These are phyloP conservation scores for Oostethus manadensis DNA, from an alignment of 2,113 vertebrate genomes.

Conservation along the genomic window DNA sequence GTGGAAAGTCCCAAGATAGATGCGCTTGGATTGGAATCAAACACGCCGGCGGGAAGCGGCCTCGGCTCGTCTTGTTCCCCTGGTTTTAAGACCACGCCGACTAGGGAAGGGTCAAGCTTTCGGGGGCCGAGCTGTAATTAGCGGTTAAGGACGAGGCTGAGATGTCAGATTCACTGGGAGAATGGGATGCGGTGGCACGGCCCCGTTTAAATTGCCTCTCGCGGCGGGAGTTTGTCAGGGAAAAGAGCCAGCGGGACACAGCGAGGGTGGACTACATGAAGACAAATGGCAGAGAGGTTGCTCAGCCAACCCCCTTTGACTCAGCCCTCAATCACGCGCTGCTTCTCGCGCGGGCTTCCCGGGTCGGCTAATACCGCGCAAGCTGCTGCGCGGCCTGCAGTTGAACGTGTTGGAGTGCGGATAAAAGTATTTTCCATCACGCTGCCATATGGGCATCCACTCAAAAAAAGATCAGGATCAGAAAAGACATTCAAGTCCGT, in stretches of 20 bases:
- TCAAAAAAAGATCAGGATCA: conserved; percentile 20
- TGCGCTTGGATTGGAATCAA: conserved; percentile 31
- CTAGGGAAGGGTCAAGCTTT: conserved; percentile 51
- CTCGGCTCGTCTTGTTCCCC: conserved; percentile 37
- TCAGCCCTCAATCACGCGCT: background rate
- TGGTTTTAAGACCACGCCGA: conserved; percentile 37
- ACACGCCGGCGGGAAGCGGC: conserved; percentile 43
- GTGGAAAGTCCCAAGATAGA: conserved; percentile 46
- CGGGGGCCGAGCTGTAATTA: conserved; percentile 50
- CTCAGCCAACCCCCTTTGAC: conserved; percentile 42
- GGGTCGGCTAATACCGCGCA: background rate
- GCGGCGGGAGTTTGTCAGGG: no score
- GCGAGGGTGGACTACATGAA: conserved; percentile 35
- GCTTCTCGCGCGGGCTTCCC: background rate
- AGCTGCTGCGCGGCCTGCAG: conserved; percentile 16
- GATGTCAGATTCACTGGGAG: conserved; percentile 59
- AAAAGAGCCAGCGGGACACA: conserved; percentile 28
- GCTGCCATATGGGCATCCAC: conserved; percentile 9
- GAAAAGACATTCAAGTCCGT: conserved; percentile 20
- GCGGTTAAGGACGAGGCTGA: conserved; percentile 55
- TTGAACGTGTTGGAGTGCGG: conserved; percentile 39
- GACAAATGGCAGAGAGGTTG: conserved; percentile 54
- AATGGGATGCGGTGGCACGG: conserved; percentile 41
- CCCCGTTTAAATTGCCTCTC: conserved; percentile 53
- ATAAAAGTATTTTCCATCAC: conserved; percentile 42